Evolutionary conservation across 2,888 invertebrate genomes (phyloP).

Genomic region (Escarpia spicata): DNA sequence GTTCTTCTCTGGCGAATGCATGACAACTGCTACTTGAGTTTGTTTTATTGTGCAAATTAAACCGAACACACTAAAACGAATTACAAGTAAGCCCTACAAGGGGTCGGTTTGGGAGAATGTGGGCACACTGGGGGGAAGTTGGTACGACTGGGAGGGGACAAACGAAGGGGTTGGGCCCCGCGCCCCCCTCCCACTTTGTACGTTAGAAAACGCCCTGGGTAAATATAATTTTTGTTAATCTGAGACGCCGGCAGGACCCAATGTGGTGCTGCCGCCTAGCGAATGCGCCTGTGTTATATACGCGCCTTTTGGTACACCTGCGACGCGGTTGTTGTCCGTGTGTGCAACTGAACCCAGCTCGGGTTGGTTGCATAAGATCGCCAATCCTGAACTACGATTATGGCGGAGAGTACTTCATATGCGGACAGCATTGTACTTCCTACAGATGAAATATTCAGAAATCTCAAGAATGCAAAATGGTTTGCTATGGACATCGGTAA

Average conservation of each 20-base stretch:
- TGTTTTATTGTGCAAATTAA: too few species aligned
- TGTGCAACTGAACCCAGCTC: background rate
- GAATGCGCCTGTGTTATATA: background rate
- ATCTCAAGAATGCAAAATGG: slow-evolving; percentile 74
- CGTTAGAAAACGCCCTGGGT: too few species aligned
- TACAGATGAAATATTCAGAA: slow-evolving; percentile 70
- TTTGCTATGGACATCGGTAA: slow-evolving; percentile 78
- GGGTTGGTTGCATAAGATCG: background rate
- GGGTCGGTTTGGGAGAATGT: too few species aligned
- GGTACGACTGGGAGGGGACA: too few species aligned
- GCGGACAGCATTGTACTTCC: slow-evolving; percentile 59
- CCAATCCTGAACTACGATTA: background rate
- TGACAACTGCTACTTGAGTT: too few species aligned
- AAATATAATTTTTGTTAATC: background rate
- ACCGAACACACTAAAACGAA: too few species aligned
- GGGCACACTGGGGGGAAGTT: too few species aligned
- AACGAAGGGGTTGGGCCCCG: too few species aligned
- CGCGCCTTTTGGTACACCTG: background rate
- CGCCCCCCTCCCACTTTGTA: too few species aligned
- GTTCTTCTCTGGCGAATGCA: too few species aligned
- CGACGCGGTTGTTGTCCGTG: background rate
- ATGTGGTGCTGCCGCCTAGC: background rate
- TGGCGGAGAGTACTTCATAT: slow-evolving; percentile 39
- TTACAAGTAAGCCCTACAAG: too few species aligned
- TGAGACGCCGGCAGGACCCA: background rate